phyloP scores from a whole-genome alignment of 2,888 invertebrate genomes.

The Pristionchus fissidentatus region DNA sequence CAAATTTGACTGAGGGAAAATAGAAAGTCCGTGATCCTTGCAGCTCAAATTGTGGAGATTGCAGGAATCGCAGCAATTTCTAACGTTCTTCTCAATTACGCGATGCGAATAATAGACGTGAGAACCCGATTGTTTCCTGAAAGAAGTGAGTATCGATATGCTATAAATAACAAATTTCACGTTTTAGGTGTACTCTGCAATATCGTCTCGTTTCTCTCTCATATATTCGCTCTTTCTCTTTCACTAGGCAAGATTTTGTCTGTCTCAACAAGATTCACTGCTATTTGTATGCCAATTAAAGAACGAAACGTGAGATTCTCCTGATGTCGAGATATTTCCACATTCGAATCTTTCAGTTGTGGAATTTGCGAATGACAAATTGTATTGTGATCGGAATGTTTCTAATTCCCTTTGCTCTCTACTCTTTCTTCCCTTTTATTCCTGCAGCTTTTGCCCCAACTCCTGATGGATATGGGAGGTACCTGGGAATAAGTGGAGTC shows the following conservation, averaged over 20 bases:
- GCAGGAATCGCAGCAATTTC: neutral
- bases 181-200: neutral
- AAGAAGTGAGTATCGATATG: neutral
- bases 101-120: neutral
- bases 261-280: neutral
- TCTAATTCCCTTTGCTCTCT: neutral
- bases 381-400: neutral
- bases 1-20: too few species aligned
- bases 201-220: neutral
- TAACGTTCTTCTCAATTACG: neutral
- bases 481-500: neutral
- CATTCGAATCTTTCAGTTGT: neutral
- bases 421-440: neutral
- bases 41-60: too few species aligned
- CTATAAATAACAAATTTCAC: neutral
- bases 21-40: too few species aligned
- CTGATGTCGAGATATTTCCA: neutral
- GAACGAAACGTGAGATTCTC: neutral
- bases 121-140: neutral
- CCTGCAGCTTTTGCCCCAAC: neutral
- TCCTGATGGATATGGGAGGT: neutral
- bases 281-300: neutral
- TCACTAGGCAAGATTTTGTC: neutral
- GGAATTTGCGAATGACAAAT: neutral
- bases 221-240: neutral